A percentile compares a stretch with the other conserved stretches of the same genome.
Conservation (phyloP, 1,140 invertebrate genomes). For the Fopius arisanus region DNA sequence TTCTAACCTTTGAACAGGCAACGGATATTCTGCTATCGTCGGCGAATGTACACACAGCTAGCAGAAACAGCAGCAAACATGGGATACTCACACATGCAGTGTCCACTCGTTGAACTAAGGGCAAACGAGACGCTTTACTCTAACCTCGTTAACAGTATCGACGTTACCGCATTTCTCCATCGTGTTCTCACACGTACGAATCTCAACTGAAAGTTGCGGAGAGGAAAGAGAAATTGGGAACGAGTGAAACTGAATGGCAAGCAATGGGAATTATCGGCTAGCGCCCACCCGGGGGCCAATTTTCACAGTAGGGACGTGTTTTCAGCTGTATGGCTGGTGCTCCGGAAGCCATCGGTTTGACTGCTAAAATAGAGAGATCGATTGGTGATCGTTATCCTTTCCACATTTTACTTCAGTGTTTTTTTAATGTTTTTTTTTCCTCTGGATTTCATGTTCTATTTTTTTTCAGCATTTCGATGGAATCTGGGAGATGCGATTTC, state of each 20-base stretch:
- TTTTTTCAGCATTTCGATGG: not conserved
- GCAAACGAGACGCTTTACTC: slow-evolving; percentile 19
- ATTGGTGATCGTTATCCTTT: slow-evolving; percentile 8
- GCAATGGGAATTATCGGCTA: not conserved
- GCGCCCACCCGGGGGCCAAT: not conserved
- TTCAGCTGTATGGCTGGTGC: not conserved
- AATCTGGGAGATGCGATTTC: not conserved
- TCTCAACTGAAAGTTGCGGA: not conserved
- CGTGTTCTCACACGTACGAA: slow-evolving; percentile 11
- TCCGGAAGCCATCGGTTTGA: not conserved
- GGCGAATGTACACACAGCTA: not conserved
- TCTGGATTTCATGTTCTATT: not conserved
- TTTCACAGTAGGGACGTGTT: not conserved
- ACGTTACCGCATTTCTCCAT: slow-evolving; percentile 17
- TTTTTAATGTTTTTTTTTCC: not conserved
- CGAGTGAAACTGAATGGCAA: not conserved
- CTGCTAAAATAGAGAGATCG: not conserved
- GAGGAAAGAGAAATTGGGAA: not conserved
- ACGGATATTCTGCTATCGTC: slow-evolving; percentile 7
- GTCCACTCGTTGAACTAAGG: not conserved
- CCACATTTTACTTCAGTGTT: not conserved
- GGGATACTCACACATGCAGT: not conserved
- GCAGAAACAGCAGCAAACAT: slow-evolving; percentile 9
- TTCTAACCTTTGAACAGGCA: not conserved
- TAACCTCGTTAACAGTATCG: slow-evolving; percentile 25